phyloP scores from a whole-genome alignment of 2,797 vertebrate genomes.

The Phataginus tricuspis region DNA sequence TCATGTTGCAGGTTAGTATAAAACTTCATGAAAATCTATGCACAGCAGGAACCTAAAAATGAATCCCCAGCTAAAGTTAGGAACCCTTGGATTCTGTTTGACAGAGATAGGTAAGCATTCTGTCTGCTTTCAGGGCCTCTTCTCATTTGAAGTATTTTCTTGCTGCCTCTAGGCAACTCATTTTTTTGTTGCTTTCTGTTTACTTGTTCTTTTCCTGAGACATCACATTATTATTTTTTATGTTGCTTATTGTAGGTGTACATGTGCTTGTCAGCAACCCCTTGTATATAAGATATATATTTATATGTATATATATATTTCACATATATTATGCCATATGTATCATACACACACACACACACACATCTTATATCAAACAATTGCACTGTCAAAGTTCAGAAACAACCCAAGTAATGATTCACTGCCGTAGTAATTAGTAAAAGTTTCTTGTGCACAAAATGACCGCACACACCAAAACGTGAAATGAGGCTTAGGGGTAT shows the following conservation, averaged over 20 bases:
- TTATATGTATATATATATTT: not conserved
- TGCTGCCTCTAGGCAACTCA: not conserved
- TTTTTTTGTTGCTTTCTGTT: not conserved
- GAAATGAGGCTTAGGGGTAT: not conserved
- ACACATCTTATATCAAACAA: not conserved
- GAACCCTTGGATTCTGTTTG: not conserved
- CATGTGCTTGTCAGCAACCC: not conserved
- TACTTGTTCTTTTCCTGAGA: not conserved
- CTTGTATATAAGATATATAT: not conserved
- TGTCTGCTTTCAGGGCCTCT: not conserved
- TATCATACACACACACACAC: not conserved
- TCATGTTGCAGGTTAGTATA: conserved; percentile 40
- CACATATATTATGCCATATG: not conserved
- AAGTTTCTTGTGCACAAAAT: not conserved
- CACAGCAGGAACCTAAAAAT: conserved; percentile 35
- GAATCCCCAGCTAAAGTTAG: not conserved
- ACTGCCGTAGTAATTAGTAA: not conserved
- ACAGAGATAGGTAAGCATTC: not conserved
- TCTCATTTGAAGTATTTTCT: not conserved
- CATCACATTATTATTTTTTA: not conserved
- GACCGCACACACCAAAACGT: not conserved
- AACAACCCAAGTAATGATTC: not conserved
- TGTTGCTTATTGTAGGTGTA: not conserved
- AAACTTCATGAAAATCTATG: conserved; percentile 25
- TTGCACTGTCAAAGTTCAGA: not conserved